A percentile compares a stretch with the other conserved stretches of the same genome.
These are phyloP conservation scores for Capricornis sumatraensis DNA, from an alignment of 2,113 vertebrate species.

Conservation along the genomic window DNA sequence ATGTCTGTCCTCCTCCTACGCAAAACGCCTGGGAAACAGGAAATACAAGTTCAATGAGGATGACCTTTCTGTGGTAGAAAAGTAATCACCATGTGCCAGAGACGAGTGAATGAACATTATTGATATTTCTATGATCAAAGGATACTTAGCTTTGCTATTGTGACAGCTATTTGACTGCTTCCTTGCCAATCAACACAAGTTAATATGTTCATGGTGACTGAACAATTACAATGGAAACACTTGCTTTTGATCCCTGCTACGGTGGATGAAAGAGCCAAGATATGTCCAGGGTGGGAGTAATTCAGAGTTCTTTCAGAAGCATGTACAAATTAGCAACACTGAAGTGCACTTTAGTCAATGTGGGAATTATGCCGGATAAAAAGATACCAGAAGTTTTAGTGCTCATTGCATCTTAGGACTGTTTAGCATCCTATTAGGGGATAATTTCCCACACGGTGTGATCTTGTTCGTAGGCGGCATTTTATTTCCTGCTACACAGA, in stretches of 20 bases:
- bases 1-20: not conserved
- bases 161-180: not conserved
- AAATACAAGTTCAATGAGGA: constrained; percentile 47
- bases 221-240: not conserved
- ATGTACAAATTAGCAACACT: not conserved
- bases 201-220: not conserved
- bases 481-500: not conserved
- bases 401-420: not conserved
- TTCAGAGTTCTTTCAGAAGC: not conserved
- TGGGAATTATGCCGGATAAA: not conserved
- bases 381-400: not conserved
- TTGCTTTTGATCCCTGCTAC: not conserved
- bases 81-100: not conserved
- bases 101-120: not conserved
- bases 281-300: not conserved
- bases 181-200: not conserved
- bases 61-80: not conserved
- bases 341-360: not conserved
- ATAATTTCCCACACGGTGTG: not conserved
- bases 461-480: not conserved
- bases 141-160: not conserved
- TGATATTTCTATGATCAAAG: constrained; percentile 20
- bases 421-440: not conserved
- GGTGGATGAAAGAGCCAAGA: not conserved
- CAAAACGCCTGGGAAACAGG: constrained; percentile 48